Conservation (phyloP, 2,797 vertebrate species). For the Salarias fasciatus region DNA sequence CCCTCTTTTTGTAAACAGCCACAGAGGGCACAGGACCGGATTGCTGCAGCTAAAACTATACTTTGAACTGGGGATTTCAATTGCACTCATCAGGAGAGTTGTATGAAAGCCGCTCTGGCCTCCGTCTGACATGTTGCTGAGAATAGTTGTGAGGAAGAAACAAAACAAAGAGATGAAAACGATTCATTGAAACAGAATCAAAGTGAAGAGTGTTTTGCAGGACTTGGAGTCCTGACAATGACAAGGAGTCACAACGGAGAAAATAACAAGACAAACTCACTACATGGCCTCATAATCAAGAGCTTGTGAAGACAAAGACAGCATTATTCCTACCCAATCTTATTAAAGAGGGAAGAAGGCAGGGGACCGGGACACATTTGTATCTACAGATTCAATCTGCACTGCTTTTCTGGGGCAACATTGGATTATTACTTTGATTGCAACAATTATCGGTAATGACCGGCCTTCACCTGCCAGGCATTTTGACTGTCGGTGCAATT, state of each 20-base stretch:
- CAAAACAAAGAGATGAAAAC: conserved; percentile 24
- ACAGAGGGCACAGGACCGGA: conserved; percentile 7
- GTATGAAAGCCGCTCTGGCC: background rate
- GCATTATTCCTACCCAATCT: conserved; percentile 62
- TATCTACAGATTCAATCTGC: conserved; percentile 69
- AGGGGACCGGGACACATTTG: conserved; percentile 52
- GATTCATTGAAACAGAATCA: conserved; percentile 41
- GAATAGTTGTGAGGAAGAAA: conserved; percentile 12
- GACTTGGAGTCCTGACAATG: conserved; percentile 23
- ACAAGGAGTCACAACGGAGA: conserved; percentile 39
- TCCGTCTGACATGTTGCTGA: conserved; percentile 14
- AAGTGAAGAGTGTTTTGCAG: conserved; percentile 34
- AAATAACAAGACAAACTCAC: conserved; percentile 52
- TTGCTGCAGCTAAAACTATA: conserved; percentile 8
- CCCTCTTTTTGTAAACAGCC: background rate
- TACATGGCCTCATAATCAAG: conserved; percentile 49
- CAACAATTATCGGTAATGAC: conserved; percentile 67
- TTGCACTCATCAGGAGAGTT: conserved; percentile 14
- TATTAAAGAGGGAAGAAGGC: conserved; percentile 69
- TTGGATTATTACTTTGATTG: conserved; percentile 67
- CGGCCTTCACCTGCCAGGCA: conserved; percentile 61
- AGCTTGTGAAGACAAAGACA: conserved; percentile 61
- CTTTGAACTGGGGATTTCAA: conserved; percentile 26
- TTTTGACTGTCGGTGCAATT: conserved; percentile 66
- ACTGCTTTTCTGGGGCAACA: conserved; percentile 53